Evolutionary conservation across 2,113 vertebrate species (phyloP).

Genomic region (Pimephales promelas): DNA sequence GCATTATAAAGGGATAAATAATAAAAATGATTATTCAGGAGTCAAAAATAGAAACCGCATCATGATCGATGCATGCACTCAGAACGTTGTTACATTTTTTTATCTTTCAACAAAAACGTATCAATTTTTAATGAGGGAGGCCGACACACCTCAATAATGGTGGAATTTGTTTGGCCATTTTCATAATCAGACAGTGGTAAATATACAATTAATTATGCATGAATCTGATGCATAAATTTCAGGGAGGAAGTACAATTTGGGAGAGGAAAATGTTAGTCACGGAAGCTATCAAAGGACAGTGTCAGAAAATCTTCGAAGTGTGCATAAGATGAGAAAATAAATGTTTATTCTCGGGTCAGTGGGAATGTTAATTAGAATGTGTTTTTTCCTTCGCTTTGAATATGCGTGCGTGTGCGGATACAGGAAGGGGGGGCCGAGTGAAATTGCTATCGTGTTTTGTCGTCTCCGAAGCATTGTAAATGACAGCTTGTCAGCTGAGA

Average conservation of each 20-base stretch:
- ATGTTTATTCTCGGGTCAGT: conserved; percentile 84
- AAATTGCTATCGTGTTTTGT: conserved; percentile 67
- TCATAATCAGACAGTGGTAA: conserved; percentile 76
- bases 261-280: conserved; percentile 68
- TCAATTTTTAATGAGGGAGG: conserved; percentile 68
- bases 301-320: conserved; percentile 66
- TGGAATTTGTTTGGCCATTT: conserved; percentile 74
- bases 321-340: conserved; percentile 73
- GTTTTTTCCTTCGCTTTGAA: conserved; percentile 67
- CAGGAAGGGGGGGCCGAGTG: conserved; percentile 69
- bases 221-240: conserved; percentile 80
- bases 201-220: conserved; percentile 85
- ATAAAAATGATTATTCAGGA: not conserved
- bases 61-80: not conserved
- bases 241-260: conserved; percentile 47
- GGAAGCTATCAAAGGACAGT: conserved; percentile 76
- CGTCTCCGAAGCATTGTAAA: conserved; percentile 78
- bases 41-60: not conserved
- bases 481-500: conserved; percentile 71
- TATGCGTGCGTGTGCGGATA: conserved; percentile 57
- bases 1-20: not conserved
- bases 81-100: conserved; percentile 40
- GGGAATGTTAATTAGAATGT: conserved; percentile 88
- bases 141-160: conserved; percentile 72
- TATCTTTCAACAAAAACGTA: conserved; percentile 37